Base-by-base conservation (phyloP, 2,113 vertebrate genomes). In the Poeciliopsis occidentalis region DNA sequence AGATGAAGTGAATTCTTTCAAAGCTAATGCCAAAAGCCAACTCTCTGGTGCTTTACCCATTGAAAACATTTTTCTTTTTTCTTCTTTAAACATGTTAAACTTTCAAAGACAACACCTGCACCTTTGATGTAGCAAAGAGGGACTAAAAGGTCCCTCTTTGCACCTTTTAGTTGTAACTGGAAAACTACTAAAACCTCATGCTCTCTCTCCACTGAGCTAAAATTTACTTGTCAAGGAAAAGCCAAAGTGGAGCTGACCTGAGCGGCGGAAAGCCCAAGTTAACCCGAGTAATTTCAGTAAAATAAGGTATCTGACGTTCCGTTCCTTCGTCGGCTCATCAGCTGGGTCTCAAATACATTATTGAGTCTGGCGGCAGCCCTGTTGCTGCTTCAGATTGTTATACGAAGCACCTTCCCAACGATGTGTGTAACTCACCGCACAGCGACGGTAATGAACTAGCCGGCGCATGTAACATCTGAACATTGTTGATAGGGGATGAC, bases 241-340 rank as follows among this genome's bases (percentile, higher is more conserved):
- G 81, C 47, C 69, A 65, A 72, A 82, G 77, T 61, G 22, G 54
- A 51, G 81, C 31, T 85, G 76, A 78, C 82, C 73, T 75, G 78
- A 60, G 65, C 75, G 2, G 64, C 69, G 61, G 60, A 67, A 57
- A 76, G 63, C 67, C 47, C 69, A 64, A 31, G 69, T 67, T 78
- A 76, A 83, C 81, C 78, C 54, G 75, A 85, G 78, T 74, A 66
- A 76, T 76, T 71, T 85, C 82, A 77, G 75, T 64, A 65, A 77
- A 86, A 84, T 71, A 71, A 84, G 76, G 78, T 31, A 61, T 76
- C 72, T 69, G 77, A 85, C 15, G 71, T 67, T 82, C 80, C 75
- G 32, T 78, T 88, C 73, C 79, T 68, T 77, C 4, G 70, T 81
- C 89, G 91, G 89, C 80, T 91, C 87, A 88, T 86, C 81, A 86